Conservation (phyloP, 2,888 invertebrate species). For the Phengaris arion region DNA sequence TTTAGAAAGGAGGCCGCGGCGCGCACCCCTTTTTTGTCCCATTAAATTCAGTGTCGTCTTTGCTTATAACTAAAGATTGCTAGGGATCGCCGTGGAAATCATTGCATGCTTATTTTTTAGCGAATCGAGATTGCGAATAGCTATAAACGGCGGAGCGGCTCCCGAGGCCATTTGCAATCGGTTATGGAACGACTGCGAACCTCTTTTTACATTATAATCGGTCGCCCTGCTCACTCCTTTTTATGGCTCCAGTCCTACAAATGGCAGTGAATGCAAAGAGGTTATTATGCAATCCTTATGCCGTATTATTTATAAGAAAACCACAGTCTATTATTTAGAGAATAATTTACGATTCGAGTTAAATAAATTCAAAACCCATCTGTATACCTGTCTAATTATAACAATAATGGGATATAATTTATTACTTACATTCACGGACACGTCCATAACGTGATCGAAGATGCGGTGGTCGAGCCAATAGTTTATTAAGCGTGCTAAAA, state of each 20-base stretch:
- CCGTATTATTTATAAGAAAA: background rate
- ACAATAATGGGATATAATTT: slow-evolving; percentile 26
- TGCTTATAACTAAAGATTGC: slow-evolving; percentile 58
- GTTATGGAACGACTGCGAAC: slow-evolving; percentile 76
- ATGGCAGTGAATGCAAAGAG: slow-evolving; percentile 52
- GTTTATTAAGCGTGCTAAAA: slow-evolving; percentile 24
- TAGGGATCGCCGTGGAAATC: slow-evolving; percentile 64
- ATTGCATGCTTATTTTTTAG: slow-evolving; percentile 69
- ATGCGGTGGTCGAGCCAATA: slow-evolving; percentile 33
- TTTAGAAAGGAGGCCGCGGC: slow-evolving; percentile 54
- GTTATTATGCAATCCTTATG: slow-evolving; percentile 34
- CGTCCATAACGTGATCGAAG: background rate
- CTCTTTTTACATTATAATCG: slow-evolving; percentile 78
- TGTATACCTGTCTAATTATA: background rate
- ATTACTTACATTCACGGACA: slow-evolving; percentile 11
- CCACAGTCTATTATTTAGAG: background rate
- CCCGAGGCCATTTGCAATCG: slow-evolving; percentile 78
- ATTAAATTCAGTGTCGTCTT: slow-evolving; percentile 55
- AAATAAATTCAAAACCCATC: background rate
- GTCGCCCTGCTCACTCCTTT: slow-evolving; percentile 64
- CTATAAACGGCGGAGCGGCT: slow-evolving; percentile 69
- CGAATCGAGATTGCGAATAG: slow-evolving; percentile 69
- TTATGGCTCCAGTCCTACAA: slow-evolving; percentile 48
- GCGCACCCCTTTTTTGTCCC: slow-evolving; percentile 49
- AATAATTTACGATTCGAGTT: background rate